These are phyloP conservation scores for Drosophila murphyi DNA, from an alignment of 1,140 invertebrate species.

Conservation along the genomic window DNA sequence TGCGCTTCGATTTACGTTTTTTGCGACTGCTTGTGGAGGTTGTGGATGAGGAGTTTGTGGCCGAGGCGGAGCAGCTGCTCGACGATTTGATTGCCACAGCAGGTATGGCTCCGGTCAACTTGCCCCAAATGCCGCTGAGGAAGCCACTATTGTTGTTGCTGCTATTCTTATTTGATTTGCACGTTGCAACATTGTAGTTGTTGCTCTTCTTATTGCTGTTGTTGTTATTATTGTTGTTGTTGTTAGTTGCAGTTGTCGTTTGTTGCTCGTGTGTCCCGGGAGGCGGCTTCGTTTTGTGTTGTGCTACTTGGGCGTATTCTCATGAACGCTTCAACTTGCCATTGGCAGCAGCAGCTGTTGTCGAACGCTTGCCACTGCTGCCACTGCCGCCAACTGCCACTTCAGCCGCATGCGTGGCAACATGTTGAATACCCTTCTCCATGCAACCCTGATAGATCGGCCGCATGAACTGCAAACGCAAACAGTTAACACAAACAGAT, in stretches of 20 bases:
- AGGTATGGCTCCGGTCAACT: slow-evolving; percentile 33
- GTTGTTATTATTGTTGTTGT: slow-evolving; percentile 49
- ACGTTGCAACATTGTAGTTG: slow-evolving; percentile 66
- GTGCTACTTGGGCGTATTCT: slow-evolving; percentile 81
- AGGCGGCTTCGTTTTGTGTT: slow-evolving; percentile 50
- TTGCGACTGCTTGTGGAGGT: slow-evolving; percentile 61
- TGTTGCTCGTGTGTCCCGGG: slow-evolving; percentile 36
- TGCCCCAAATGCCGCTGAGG: slow-evolving; percentile 62
- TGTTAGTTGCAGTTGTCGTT: slow-evolving; percentile 57
- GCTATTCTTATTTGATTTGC: slow-evolving; percentile 52
- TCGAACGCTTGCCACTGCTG: slow-evolving; percentile 34
- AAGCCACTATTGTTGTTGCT: slow-evolving; percentile 20
- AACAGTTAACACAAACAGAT: background rate
- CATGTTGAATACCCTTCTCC: slow-evolving; percentile 91
- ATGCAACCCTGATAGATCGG: slow-evolving; percentile 91
- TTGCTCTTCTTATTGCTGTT: slow-evolving; percentile 53
- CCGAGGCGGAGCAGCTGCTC: slow-evolving; percentile 13
- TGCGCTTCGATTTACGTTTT: slow-evolving; percentile 76
- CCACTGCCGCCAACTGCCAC: slow-evolving; percentile 70
- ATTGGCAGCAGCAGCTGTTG: slow-evolving; percentile 65
- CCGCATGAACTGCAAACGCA: slow-evolving; percentile 89
- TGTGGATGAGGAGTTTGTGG: slow-evolving; percentile 33
- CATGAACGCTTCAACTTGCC: slow-evolving; percentile 84
- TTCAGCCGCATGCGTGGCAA: slow-evolving; percentile 89
- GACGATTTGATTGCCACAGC: slow-evolving; percentile 11